A percentile compares a stretch with the other conserved stretches of the same genome.
Conservation (phyloP, 1,140 invertebrate genomes). For the Littorina saxatilis region DNA sequence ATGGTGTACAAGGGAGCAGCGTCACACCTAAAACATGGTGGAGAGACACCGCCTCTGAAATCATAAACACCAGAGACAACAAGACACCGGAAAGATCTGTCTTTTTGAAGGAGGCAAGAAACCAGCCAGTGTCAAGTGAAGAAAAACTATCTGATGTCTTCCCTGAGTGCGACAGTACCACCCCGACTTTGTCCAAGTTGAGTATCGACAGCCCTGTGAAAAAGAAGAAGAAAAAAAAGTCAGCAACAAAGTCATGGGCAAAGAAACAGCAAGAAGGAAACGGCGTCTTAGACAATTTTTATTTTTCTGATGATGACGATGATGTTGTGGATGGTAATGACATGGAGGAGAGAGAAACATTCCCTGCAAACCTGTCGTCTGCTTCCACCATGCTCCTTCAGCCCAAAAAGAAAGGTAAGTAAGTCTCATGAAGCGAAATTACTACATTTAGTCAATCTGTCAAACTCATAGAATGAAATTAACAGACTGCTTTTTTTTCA, state of each 20-base stretch:
- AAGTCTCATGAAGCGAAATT: too few species aligned
- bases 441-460: too few species aligned
- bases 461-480: too few species aligned
- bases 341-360: background rate
- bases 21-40: background rate
- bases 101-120: background rate
- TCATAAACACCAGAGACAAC: background rate
- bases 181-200: background rate
- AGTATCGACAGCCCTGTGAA: background rate
- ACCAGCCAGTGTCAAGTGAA: background rate
- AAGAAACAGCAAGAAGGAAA: background rate
- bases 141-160: background rate
- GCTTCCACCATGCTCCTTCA: constrained; percentile 6
- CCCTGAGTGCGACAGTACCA: constrained; percentile 32
- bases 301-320: constrained; percentile 4
- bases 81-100: background rate
- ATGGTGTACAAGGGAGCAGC: background rate
- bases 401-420: constrained; percentile 13
- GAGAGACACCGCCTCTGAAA: background rate
- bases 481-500: too few species aligned
- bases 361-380: background rate
- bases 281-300: background rate
- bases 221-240: background rate
- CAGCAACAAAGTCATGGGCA: too few species aligned
- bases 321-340: too few species aligned